These are phyloP conservation scores for Ganaspis brasiliensis DNA, from an alignment of 2,888 invertebrate genomes.

Conservation along the genomic window DNA sequence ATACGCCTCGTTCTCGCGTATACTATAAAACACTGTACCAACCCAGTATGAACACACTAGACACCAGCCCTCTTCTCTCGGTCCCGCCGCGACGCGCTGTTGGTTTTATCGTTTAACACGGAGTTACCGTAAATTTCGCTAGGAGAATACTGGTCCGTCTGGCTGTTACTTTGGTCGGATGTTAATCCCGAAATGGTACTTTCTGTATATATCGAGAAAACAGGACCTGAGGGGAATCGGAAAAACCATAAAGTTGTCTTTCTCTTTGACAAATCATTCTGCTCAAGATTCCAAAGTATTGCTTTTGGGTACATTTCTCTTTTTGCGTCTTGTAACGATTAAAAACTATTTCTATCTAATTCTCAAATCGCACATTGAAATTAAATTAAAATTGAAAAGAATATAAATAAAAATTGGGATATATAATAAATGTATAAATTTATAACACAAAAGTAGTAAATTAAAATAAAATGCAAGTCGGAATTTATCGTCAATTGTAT, in stretches of 20 bases:
- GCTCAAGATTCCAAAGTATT: constrained; percentile 10
- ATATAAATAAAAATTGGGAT: no score
- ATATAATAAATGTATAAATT: no score
- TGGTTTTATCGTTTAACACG: constrained; percentile 76
- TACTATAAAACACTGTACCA: constrained; percentile 58
- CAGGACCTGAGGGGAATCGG: constrained; percentile 1
- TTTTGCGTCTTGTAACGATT: not conserved
- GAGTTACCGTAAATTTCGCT: constrained; percentile 70
- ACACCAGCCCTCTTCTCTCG: constrained; percentile 47
- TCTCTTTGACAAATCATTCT: constrained; percentile 5
- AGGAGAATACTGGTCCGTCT: constrained; percentile 63
- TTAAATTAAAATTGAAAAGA: no score
- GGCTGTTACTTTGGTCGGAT: constrained; percentile 68
- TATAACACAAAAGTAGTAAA: no score
- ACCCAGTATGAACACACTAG: constrained; percentile 49
- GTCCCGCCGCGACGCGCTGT: constrained; percentile 64
- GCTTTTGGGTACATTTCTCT: not conserved
- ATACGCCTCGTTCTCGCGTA: constrained; percentile 70
- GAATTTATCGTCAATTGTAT: no score
- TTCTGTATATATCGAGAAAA: constrained; percentile 32
- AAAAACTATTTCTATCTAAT: no score
- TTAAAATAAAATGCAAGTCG: no score
- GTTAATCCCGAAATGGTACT: constrained; percentile 63
- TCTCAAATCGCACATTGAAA: no score
- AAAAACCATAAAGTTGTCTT: constrained; percentile 14